These are phyloP conservation scores for Bryconaethiops microstoma DNA, from an alignment of 2,797 vertebrate species.

Conservation along the genomic window DNA sequence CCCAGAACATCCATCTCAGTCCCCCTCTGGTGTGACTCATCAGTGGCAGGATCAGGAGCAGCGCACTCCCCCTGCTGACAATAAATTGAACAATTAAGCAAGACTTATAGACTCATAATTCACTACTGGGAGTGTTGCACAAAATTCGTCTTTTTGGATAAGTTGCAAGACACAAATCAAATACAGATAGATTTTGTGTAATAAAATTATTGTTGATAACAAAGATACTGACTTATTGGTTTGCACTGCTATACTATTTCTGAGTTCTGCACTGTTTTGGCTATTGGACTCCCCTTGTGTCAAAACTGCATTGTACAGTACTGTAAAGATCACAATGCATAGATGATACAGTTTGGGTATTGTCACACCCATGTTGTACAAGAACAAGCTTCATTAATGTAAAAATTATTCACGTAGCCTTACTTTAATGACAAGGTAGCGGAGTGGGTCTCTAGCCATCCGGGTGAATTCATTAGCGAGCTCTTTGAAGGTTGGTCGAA, in stretches of 20 bases:
- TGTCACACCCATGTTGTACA: not conserved
- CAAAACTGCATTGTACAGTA: too few relatives aligned
- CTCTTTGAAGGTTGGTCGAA: conserved; percentile 96
- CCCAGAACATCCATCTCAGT: conserved; percentile 82
- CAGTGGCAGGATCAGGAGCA: conserved; percentile 66
- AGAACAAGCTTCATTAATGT: not conserved
- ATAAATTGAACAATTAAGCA: not conserved
- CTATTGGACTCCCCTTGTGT: not conserved
- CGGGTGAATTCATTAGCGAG: conserved; percentile 93
- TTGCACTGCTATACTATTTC: too few relatives aligned
- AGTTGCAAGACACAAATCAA: not conserved
- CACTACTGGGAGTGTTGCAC: not conserved
- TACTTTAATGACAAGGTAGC: conserved; percentile 94
- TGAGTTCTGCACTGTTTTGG: not conserved
- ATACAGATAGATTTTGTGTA: too few relatives aligned
- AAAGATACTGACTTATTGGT: too few relatives aligned
- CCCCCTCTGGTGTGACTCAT: conserved; percentile 78
- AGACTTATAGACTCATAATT: not conserved
- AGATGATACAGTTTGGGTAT: not conserved
- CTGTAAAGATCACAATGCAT: too few relatives aligned
- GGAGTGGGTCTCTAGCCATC: conserved; percentile 93
- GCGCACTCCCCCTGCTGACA: conserved; percentile 70
- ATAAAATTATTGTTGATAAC: too few relatives aligned
- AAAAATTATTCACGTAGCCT: conserved; percentile 48
- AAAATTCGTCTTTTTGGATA: not conserved